Base-by-base conservation (phyloP, 2,888 invertebrate species). In the Clostera curtula region DNA sequence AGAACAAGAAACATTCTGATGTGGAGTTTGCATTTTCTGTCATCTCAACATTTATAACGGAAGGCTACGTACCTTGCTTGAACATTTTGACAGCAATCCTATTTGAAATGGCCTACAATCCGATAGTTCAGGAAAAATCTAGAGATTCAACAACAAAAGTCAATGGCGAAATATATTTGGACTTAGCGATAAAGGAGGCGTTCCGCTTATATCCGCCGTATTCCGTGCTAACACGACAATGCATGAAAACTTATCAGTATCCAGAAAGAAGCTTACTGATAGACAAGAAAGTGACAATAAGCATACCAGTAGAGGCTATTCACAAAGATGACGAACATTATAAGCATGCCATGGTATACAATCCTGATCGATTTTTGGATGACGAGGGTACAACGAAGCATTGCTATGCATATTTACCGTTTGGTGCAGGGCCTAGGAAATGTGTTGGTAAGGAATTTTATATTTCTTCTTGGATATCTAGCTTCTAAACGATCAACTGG, bases 381-480 rank as follows among this genome's bases (percentile, higher is more conserved):
- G 58, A 54, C 11, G 59, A 63, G 20, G 53, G 45, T 13, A 40
- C 56, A 0, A 43, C 50, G 1, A 56, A 49, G 11, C 61, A 66
- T 31, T 55, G 61, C 24, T 67, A 61, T 32, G 45, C 69, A 1
- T 82, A 63, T 48, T 48, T 82, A 27, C 79, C 83, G 3, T 84
- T 79, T 43, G 82, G 84, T 17, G 69, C 65, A 7, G 84, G 84
- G 21, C 79, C 80, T 12, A 71, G 77, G 29, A 79, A 72, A 58
- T 83, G 82, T 43, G 54, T 76, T 37, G 80, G 82, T 83, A 53
- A 70, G 75, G n/a, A n/a, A n/a, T n/a, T n/a, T n/a, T n/a, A n/a
- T n/a, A 53, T 25, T 7, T 24, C 12, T 25, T 4, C 19, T 9
- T 13, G 17, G 6, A 19, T n/a, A 18, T 18, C 3, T 18, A 5